These are phyloP conservation scores for Oasisia sp. DNA, from an alignment of 2,888 invertebrate species.

Conservation along the genomic window DNA sequence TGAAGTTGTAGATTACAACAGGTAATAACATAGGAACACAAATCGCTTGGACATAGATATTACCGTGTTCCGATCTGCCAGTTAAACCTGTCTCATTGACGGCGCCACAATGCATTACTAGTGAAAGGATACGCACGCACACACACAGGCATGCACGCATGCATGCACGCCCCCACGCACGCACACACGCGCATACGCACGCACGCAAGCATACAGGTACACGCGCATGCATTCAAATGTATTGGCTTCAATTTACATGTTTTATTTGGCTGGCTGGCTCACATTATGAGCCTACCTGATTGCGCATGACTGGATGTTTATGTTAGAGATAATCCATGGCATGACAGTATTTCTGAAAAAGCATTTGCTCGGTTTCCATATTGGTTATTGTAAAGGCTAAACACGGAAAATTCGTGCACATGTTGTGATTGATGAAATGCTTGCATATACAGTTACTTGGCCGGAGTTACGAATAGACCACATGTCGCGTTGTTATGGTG, in stretches of 20 bases:
- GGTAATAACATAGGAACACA: neutral
- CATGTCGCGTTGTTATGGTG: neutral
- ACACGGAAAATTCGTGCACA: neutral
- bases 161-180: no score
- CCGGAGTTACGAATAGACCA: neutral
- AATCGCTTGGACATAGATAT: neutral
- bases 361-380: neutral
- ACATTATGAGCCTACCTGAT: neutral
- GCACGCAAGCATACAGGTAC: no score
- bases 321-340: neutral
- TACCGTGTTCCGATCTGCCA: no score
- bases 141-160: no score
- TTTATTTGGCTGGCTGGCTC: neutral
- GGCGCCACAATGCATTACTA: no score
- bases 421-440: neutral
- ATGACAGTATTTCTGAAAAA: neutral
- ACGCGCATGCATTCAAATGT: no score
- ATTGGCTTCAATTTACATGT: neutral
- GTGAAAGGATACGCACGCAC: no score
- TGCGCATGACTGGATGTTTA: neutral
- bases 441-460: neutral
- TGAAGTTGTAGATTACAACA: neutral
- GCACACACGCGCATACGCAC: no score
- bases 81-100: no score
- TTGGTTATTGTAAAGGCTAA: neutral